Percentiles rank a stretch among this genome's conserved stretches.
These are phyloP conservation scores for Sclerurus mexicanus DNA, from an alignment of 2,113 vertebrate species.

Conservation along the genomic window DNA sequence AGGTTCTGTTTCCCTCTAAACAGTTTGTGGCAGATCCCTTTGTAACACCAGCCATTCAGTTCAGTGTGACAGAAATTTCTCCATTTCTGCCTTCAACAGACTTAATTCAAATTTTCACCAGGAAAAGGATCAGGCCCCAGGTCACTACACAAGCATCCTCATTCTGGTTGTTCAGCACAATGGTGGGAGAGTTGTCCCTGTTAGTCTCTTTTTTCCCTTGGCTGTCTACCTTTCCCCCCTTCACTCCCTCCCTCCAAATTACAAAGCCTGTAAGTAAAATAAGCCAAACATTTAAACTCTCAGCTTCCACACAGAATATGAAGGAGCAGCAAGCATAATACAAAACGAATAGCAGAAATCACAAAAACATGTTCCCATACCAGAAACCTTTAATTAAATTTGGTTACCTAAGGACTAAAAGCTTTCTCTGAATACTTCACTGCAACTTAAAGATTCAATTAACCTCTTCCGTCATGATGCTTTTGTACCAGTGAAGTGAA, in stretches of 20 bases:
- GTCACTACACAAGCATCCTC: background rate
- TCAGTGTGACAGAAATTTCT: background rate
- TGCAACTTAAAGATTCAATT: slow-evolving; percentile 17
- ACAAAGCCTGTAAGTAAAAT: background rate
- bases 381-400: slow-evolving; percentile 47
- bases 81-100: background rate
- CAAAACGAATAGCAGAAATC: background rate
- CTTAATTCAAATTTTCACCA: background rate
- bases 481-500: background rate
- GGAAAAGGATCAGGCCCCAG: background rate
- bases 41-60: background rate
- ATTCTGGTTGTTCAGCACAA: background rate
- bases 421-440: background rate
- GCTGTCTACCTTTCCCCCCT: background rate
- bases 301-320: background rate
- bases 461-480: background rate
- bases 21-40: background rate
- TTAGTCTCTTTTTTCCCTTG: background rate
- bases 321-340: background rate
- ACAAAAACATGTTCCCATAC: background rate
- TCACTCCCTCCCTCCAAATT: background rate
- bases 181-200: background rate
- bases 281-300: background rate
- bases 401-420: slow-evolving; percentile 22
- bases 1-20: background rate